Conservation (phyloP, 2,113 vertebrate species). For the Triplophysa rosa region DNA sequence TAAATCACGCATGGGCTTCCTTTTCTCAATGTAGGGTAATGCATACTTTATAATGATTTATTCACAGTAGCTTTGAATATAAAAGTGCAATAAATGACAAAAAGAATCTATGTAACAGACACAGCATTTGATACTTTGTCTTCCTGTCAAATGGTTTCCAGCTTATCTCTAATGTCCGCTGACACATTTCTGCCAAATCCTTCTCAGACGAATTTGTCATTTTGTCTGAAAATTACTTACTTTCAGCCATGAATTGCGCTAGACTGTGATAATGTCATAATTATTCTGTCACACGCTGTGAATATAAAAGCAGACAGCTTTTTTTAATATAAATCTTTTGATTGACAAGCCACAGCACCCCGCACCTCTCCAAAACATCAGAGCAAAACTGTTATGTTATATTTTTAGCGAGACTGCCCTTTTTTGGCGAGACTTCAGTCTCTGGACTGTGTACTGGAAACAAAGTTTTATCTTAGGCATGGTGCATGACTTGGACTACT, state of each 20-base stretch:
- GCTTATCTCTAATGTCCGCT: constrained; percentile 9
- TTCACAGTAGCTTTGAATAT: background rate
- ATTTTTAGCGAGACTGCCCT: background rate
- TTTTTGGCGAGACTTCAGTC: constrained; percentile 19
- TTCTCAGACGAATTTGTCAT: background rate
- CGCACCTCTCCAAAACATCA: background rate
- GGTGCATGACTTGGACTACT: constrained; percentile 15
- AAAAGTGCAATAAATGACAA: background rate
- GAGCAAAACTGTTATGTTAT: background rate
- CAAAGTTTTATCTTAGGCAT: constrained; percentile 14
- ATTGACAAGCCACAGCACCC: constrained; percentile 30
- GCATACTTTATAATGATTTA: constrained; percentile 6
- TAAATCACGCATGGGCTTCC: background rate
- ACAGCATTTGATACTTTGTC: constrained; percentile 6
- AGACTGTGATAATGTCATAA: constrained; percentile 28
- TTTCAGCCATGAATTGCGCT: constrained; percentile 17
- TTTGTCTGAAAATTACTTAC: constrained; percentile 15
- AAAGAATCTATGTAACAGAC: background rate
- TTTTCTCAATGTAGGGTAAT: background rate
- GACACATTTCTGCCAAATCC: constrained; percentile 20
- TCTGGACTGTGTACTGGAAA: constrained; percentile 27
- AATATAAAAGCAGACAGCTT: constrained; percentile 28
- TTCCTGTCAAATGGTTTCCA: constrained; percentile 30
- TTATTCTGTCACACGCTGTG: constrained; percentile 33
- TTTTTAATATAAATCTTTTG: constrained; percentile 11